phyloP scores from a whole-genome alignment of 2,888 invertebrate species.

The Rhogogaster chlorosoma region DNA sequence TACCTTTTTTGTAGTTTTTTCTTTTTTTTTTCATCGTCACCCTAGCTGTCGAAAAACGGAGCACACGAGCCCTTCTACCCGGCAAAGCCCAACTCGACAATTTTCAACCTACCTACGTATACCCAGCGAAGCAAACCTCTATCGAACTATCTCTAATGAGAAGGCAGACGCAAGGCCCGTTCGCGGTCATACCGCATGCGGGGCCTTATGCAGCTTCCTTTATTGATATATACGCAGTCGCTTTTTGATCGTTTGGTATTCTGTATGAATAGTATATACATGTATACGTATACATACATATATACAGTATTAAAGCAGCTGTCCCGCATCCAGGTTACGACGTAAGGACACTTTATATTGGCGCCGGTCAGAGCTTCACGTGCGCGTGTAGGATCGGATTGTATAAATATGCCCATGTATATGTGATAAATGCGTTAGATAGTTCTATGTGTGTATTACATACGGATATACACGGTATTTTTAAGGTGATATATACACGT shows the following conservation, averaged over 20 bases:
- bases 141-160: constrained; percentile 46
- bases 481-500: background rate
- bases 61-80: constrained; percentile 26
- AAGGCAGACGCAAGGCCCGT: constrained; percentile 19
- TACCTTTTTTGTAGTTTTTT: background rate
- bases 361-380: constrained; percentile 28
- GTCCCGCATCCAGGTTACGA: constrained; percentile 67
- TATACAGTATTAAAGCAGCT: constrained; percentile 63
- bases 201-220: constrained; percentile 65
- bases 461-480: background rate
- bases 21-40: constrained; percentile 1
- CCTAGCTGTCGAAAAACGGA: constrained; percentile 28
- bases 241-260: constrained; percentile 30
- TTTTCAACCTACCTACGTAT: background rate
- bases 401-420: constrained; percentile 35
- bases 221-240: constrained; percentile 54
- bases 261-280: constrained; percentile 21
- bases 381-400: constrained; percentile 30
- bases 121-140: background rate
- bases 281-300: background rate
- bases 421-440: constrained; percentile 14
- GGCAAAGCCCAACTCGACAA: background rate
- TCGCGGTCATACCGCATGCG: constrained; percentile 60
- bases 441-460: background rate
- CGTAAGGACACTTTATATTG: background rate